These are phyloP conservation scores for Gorsachius goisagi DNA, from an alignment of 2,113 vertebrate species.

Conservation along the genomic window DNA sequence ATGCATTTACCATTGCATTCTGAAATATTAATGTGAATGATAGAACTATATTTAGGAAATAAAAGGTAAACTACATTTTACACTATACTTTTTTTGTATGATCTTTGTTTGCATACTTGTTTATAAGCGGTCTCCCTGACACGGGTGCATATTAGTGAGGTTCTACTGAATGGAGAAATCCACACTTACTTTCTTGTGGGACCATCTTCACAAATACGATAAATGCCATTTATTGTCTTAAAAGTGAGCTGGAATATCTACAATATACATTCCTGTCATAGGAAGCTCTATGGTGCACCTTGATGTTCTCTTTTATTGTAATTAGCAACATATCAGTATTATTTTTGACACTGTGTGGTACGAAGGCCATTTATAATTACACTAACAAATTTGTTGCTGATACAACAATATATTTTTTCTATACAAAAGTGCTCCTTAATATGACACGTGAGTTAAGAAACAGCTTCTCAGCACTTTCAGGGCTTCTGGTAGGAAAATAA, in stretches of 20 bases:
- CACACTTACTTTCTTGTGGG: slow-evolving; percentile 32
- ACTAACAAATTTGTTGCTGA: slow-evolving; percentile 43
- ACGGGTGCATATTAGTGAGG: background rate
- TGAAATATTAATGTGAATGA: background rate
- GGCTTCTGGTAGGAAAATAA: slow-evolving; percentile 28
- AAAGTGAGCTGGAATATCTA: slow-evolving; percentile 59
- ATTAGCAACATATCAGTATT: slow-evolving; percentile 66
- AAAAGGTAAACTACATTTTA: background rate
- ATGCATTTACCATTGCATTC: background rate
- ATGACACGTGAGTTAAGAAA: slow-evolving; percentile 2
- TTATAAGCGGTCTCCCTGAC: background rate
- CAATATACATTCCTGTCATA: slow-evolving; percentile 59
- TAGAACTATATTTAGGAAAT: background rate
- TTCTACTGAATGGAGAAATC: slow-evolving; percentile 31
- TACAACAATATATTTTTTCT: slow-evolving; percentile 42
- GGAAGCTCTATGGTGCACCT: slow-evolving; percentile 45
- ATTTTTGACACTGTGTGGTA: slow-evolving; percentile 62
- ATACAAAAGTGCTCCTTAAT: slow-evolving; percentile 62
- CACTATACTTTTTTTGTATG: background rate
- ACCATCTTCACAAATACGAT: slow-evolving; percentile 49
- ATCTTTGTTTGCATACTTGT: background rate
- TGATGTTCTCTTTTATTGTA: slow-evolving; percentile 62
- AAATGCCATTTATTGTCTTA: slow-evolving; percentile 67
- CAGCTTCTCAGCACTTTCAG: slow-evolving; percentile 36
- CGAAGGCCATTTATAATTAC: slow-evolving; percentile 50